Evolutionary conservation across 2,797 vertebrate species (phyloP), one percentile per base, ranked within the genome.

Genomic region (Pagetopsis macropterus): DNA sequence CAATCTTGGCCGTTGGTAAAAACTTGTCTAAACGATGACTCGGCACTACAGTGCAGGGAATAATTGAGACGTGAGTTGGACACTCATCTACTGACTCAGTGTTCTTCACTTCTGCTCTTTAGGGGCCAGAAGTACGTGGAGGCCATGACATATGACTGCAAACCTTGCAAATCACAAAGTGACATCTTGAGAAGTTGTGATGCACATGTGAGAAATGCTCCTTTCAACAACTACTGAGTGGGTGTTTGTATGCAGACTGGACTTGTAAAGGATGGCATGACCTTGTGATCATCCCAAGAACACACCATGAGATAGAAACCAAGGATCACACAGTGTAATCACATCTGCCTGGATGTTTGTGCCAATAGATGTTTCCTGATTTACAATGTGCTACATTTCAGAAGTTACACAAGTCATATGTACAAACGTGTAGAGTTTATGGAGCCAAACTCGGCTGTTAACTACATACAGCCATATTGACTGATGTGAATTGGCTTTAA

Each of bases 1-100:
- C 93, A 95, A 91, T 95, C 94, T 95, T 85, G 92, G 91, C 90
- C 83, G 84, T 85, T 71, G 80, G 86, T 90, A 90, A 93, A 91
- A 94, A 94, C 88, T 86, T 89, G 78, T 92, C 92, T 86, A 92
- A 93, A 91, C 84, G 87, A 93, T 90, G 87, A 93, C 84, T 91
- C 83, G 6, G 81, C 90, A 85, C 75, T 79, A 81, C 64, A 80
- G 83, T 65, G 76, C 55, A 72, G 87, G 88, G 86, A 90, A 90
- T 92, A 91, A 91, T 89, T 90, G 89, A 89, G 88, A 87, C 55
- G 64, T 57, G 83, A 86, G 79, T 81, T 74, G 73, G 70, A 87
- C 78, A 75, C 70, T 87, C 79, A 86, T 85, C 76, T 58, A 83
- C 85, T 83, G 83, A 85, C 74, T 87, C 80, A 75, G 83, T 78